Evolutionary conservation across 2,113 vertebrate genomes (phyloP).

Genomic region (Elanus axillaris): DNA sequence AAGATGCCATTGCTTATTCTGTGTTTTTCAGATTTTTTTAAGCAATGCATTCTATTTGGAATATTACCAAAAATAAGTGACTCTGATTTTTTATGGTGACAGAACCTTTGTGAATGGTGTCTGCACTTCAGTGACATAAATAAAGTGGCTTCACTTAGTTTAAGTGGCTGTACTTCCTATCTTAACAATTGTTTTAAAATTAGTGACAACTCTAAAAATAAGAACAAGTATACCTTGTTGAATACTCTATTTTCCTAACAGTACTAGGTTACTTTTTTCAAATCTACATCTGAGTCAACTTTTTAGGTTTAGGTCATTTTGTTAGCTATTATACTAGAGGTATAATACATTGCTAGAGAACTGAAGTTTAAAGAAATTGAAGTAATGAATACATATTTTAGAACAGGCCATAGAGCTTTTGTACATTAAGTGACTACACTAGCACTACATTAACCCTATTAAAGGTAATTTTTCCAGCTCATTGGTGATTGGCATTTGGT

Average conservation of each 20-base stretch:
- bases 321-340: neutral
- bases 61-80: neutral
- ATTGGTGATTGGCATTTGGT: conserved; percentile 51
- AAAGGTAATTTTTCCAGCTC: conserved; percentile 53
- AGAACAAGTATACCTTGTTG: neutral
- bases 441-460: conserved; percentile 31
- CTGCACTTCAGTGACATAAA: neutral
- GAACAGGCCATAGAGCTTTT: conserved; percentile 2
- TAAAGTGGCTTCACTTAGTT: neutral
- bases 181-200: neutral
- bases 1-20: neutral
- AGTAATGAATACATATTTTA: conserved; percentile 27
- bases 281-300: neutral
- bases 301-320: neutral
- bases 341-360: neutral
- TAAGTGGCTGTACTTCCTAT: neutral
- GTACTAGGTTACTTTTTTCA: neutral
- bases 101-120: neutral
- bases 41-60: neutral
- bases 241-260: neutral
- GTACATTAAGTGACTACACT: neutral
- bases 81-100: neutral
- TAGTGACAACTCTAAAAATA: neutral
- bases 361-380: conserved; percentile 3
- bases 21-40: neutral